Conservation (phyloP, 2,888 invertebrate genomes). For the Limnephilus lunatus region DNA sequence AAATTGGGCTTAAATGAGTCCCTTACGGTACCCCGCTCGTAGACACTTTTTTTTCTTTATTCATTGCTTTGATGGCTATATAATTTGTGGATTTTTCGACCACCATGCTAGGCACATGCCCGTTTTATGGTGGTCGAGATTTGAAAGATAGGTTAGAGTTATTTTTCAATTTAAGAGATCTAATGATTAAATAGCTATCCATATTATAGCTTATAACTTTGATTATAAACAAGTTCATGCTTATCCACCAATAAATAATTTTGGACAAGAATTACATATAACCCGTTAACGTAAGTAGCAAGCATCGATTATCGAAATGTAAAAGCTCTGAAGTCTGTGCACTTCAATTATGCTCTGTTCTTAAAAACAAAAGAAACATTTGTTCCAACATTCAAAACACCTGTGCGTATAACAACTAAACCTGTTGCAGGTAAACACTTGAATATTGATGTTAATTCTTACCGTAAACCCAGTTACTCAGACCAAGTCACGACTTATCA, state of each 20-base stretch:
- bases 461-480: constrained; percentile 18
- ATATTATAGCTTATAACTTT: too few species aligned
- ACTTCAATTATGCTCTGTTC: neutral
- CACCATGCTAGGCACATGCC: too few species aligned
- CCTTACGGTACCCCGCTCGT: too few species aligned
- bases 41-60: too few species aligned
- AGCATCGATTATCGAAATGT: neutral
- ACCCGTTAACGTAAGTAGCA: neutral
- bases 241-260: neutral
- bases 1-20: too few species aligned
- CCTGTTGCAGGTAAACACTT: neutral
- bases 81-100: too few species aligned
- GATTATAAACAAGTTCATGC: neutral
- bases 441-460: constrained; percentile 22
- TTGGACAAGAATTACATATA: neutral
- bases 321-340: neutral
- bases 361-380: neutral
- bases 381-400: neutral
- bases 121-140: too few species aligned
- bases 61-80: too few species aligned
- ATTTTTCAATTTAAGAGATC: too few species aligned
- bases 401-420: neutral
- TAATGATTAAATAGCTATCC: too few species aligned
- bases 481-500: constrained; percentile 18
- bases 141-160: too few species aligned